A percentile compares a stretch with the other conserved stretches of the same genome.
Evolutionary conservation across 2,888 invertebrate genomes (phyloP).

Genomic region (Yponomeuta plumbellus): DNA sequence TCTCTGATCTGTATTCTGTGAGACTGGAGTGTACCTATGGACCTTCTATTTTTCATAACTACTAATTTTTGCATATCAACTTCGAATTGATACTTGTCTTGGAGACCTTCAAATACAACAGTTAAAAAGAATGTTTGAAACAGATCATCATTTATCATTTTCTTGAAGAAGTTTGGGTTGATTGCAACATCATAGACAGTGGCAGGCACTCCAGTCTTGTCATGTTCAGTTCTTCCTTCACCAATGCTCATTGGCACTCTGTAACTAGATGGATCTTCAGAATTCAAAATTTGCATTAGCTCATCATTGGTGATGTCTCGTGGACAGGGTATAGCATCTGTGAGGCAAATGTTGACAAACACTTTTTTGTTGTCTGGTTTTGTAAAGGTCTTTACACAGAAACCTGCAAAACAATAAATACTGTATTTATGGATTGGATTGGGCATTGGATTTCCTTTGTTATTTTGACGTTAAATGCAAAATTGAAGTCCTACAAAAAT

Average conservation of each 20-base stretch:
- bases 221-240: slow-evolving; percentile 84
- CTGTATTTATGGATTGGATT: neutral
- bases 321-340: slow-evolving; percentile 84
- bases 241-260: slow-evolving; percentile 95
- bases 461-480: slow-evolving; percentile 11
- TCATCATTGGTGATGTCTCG: slow-evolving; percentile 83
- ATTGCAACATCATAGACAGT: slow-evolving; percentile 90
- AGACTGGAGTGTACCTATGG: slow-evolving; percentile 82
- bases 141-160: slow-evolving; percentile 81
- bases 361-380: slow-evolving; percentile 81
- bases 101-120: slow-evolving; percentile 83
- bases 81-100: slow-evolving; percentile 85
- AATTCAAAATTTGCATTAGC: slow-evolving; percentile 80
- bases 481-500: neutral
- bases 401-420: slow-evolving; percentile 70
- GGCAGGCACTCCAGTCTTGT: slow-evolving; percentile 84
- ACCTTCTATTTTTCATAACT: slow-evolving; percentile 83
- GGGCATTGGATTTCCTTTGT: neutral
- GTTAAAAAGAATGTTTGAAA: slow-evolving; percentile 89
- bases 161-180: slow-evolving; percentile 84
- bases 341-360: slow-evolving; percentile 91
- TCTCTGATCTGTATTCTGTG: slow-evolving; percentile 86
- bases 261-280: slow-evolving; percentile 82
- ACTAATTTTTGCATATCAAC: slow-evolving; percentile 80
- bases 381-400: slow-evolving; percentile 86